Conservation (phyloP, 2,113 vertebrate species). For the Acrocephalus kingi region DNA sequence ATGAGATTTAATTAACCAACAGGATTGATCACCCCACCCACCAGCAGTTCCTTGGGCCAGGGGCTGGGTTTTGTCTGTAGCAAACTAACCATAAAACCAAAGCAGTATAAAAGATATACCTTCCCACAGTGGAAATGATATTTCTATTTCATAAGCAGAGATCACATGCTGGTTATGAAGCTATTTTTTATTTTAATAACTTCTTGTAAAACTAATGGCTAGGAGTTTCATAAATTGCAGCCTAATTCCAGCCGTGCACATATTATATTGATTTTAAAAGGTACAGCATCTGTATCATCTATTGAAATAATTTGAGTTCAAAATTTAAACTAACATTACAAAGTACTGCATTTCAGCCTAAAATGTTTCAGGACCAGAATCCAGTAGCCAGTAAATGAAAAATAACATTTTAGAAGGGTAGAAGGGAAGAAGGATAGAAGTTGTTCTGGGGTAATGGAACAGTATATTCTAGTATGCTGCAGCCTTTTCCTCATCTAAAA, state of each 20-base stretch:
- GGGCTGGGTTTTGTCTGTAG: neutral
- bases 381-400: neutral
- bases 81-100: neutral
- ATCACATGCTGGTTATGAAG: neutral
- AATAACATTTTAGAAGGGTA: neutral
- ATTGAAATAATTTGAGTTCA: neutral
- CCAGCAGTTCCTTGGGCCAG: neutral
- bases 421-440: neutral
- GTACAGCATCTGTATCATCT: neutral
- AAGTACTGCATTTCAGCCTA: neutral
- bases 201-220: neutral
- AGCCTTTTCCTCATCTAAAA: neutral
- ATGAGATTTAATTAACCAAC: neutral
- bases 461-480: neutral
- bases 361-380: neutral
- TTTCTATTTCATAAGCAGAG: conserved; percentile 10
- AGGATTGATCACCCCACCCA: neutral
- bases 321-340: neutral
- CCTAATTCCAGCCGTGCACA: neutral
- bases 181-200: conserved; percentile 35
- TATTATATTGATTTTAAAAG: neutral
- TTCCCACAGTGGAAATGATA: neutral
- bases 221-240: neutral
- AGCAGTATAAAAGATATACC: neutral
- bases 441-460: neutral